A percentile compares a stretch with the other conserved stretches of the same genome.
Conservation (phyloP, 2,113 vertebrate genomes). For the Ardeotis arabs region DNA sequence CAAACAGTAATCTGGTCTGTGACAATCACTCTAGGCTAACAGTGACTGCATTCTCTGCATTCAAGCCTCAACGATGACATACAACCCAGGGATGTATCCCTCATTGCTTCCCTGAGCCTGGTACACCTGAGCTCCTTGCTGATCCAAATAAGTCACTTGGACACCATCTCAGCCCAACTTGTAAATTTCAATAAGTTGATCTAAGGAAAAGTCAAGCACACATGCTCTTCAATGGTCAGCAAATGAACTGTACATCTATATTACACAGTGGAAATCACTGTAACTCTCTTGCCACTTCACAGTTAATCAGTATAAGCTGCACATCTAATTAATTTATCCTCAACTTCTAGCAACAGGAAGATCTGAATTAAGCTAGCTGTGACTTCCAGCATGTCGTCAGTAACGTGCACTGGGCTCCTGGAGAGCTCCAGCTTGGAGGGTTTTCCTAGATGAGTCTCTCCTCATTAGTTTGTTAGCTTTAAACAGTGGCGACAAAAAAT, state of each 20-base stretch:
- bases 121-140: neutral
- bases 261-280: neutral
- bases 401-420: neutral
- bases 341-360: neutral
- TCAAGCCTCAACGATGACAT: accelerated
- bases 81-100: neutral
- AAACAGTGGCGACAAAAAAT: neutral
- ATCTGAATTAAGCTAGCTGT: neutral
- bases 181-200: neutral
- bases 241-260: neutral
- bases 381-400: neutral
- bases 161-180: neutral
- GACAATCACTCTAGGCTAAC: neutral
- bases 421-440: neutral
- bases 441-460: neutral
- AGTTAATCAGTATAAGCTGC: conserved; percentile 4
- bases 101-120: neutral
- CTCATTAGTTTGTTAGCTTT: neutral
- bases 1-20: neutral
- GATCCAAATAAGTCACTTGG: neutral
- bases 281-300: conserved; percentile 7
- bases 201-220: neutral
- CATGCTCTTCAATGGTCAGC: neutral
- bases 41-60: neutral
- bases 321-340: conserved; percentile 35